Conservation (phyloP, 2,113 vertebrate species). For the Malurus cyaneus region DNA sequence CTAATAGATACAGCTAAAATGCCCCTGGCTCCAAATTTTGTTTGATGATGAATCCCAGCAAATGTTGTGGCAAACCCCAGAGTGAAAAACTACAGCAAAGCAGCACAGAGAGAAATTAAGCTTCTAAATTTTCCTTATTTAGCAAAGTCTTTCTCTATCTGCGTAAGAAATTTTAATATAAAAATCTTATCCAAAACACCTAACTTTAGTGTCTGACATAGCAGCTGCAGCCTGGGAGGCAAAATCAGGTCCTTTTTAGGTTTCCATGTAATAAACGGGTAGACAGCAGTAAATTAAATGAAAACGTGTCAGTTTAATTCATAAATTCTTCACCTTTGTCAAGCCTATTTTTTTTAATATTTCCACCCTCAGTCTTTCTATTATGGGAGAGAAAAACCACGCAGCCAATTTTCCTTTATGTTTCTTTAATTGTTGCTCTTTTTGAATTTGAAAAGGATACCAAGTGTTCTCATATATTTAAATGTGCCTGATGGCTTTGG, state of each 20-base stretch:
- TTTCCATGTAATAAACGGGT: conserved; percentile 4
- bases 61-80: not conserved
- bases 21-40: not conserved
- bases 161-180: not conserved
- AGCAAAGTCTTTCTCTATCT: not conserved
- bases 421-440: not conserved
- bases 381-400: not conserved
- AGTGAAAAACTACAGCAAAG: not conserved
- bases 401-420: conserved; percentile 15
- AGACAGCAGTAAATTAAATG: conserved; percentile 16
- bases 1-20: not conserved
- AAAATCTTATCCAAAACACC: not conserved
- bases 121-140: not conserved
- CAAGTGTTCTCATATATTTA: conserved; percentile 9
- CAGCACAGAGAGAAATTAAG: not conserved
- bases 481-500: not conserved
- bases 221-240: conserved; percentile 7
- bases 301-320: conserved; percentile 17
- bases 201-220: conserved; percentile 7
- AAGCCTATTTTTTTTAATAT: not conserved
- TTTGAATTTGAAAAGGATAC: conserved; percentile 29
- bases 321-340: not conserved
- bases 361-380: conserved; percentile 11
- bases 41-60: not conserved
- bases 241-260: conserved; percentile 1